phyloP scores from a whole-genome alignment of 1,140 invertebrate genomes.

The Eupristina koningsbergeri region DNA sequence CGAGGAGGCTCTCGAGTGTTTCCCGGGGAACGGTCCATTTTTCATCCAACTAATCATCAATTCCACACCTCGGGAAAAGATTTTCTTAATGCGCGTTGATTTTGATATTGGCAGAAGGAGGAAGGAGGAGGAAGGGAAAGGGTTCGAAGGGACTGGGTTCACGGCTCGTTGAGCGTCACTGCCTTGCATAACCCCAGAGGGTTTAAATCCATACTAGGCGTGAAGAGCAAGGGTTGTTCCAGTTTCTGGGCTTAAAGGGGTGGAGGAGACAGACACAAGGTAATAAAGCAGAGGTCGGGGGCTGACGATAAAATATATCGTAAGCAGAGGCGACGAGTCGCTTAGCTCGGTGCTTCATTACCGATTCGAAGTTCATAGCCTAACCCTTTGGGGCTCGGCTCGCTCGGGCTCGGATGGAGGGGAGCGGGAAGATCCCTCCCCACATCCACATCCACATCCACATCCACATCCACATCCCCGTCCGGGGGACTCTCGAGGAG shows the following conservation, averaged over 20 bases:
- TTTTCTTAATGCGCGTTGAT: slow-evolving; percentile 22
- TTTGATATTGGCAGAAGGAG: background rate
- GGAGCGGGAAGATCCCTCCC: background rate
- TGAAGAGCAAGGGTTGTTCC: slow-evolving; percentile 52
- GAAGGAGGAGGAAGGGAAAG: background rate
- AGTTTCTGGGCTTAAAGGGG: slow-evolving; percentile 50
- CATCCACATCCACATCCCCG: too few species aligned
- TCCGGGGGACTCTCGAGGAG: slow-evolving; percentile 44
- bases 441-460: too few species aligned
- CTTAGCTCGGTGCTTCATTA: slow-evolving; percentile 70
- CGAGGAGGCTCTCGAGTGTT: background rate
- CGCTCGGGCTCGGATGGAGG: too few species aligned
- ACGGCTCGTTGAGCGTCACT: slow-evolving; percentile 71
- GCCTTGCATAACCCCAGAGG: slow-evolving; percentile 46
- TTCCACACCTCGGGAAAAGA: slow-evolving; percentile 57
- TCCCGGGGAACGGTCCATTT: slow-evolving; percentile 14
- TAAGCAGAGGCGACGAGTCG: slow-evolving; percentile 71
- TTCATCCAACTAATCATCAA: slow-evolving; percentile 60
- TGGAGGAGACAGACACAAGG: slow-evolving; percentile 54
- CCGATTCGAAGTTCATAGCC: slow-evolving; percentile 69
- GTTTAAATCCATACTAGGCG: background rate
- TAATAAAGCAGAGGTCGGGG: slow-evolving; percentile 49
- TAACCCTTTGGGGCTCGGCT: slow-evolving; percentile 66
- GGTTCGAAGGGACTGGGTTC: slow-evolving; percentile 48
- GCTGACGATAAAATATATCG: slow-evolving; percentile 72